Evolutionary conservation across 2,888 invertebrate genomes (phyloP), one percentile per base, ranked within the genome.

Genomic region (Oligia strigilis): DNA sequence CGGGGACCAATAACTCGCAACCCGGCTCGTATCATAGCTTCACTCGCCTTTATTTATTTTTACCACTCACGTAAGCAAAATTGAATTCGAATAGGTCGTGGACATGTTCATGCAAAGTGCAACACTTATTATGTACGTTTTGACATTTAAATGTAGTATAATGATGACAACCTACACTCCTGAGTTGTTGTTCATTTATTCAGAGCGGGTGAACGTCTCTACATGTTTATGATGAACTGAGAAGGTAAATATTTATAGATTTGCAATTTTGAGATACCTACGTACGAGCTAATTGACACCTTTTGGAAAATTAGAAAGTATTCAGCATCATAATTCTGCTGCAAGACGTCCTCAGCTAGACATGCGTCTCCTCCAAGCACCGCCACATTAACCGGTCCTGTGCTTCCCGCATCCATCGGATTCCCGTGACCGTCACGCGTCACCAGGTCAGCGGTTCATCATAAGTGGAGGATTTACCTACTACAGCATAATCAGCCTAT

Each of bases 1-100:
- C 94, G 91, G 97, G 97, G 97, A 96, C 95, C 96, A 94, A 97
- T 97, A 97, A 97, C 97, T 97, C 96, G 96, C 96, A 94, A 95
- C 95, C 94, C 95, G 93, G 94, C 95, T 95, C 95, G 96, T 97
- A 97, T 97, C 96, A 97, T 97, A 96, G 95, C 96, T 95, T 94
- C 93, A 93, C 91, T 93, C 92, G 91, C 93, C 92, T 96, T 96
- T 96, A 96, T 97, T 97, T 97, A 97, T 97, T 95, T 95, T 95
- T 94, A 95, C 95, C 94, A 95, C 96, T 95, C 97, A 97, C 97
- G 96, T 96, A 93, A 97, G 95, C 95, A 94, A 96, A 96, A 96
- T 97, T 95, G 93, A 96, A 95, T 95, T 95, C 94, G 92, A 95
- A 95, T 95, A 94, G 92, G 90, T 92, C 79, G 81, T 88, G 94